phyloP scores from a whole-genome alignment of 2,888 invertebrate species.

The Salpingus planirostris region DNA sequence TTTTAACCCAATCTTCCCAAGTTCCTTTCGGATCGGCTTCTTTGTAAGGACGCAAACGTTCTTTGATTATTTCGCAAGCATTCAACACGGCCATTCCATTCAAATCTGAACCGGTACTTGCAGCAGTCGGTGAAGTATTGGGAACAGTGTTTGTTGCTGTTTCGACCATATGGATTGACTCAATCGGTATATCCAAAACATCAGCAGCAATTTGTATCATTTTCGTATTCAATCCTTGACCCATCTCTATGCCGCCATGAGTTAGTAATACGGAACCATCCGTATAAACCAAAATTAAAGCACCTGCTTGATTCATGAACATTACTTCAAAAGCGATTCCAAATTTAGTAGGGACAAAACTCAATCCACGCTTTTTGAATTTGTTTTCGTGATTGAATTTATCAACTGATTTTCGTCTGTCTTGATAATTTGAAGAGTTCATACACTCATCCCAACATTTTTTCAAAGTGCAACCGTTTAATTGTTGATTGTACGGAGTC shows the following conservation, averaged over 20 bases:
- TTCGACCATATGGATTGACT: constrained; percentile 72
- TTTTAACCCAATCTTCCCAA: constrained; percentile 78
- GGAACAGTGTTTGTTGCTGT: constrained; percentile 86
- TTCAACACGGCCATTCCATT: constrained; percentile 85
- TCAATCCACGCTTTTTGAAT: constrained; percentile 80
- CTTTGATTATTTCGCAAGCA: constrained; percentile 68
- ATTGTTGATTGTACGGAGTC: constrained; percentile 68
- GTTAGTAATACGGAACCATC: constrained; percentile 83
- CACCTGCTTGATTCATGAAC: constrained; percentile 78
- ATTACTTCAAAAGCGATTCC: constrained; percentile 73
- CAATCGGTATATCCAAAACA: constrained; percentile 57
- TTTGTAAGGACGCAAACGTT: constrained; percentile 66
- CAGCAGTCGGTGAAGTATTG: constrained; percentile 84
- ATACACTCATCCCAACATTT: constrained; percentile 76
- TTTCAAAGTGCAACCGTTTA: constrained; percentile 62
- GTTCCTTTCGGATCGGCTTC: constrained; percentile 63
- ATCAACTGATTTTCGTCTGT: constrained; percentile 50
- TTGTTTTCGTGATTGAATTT: constrained; percentile 54
- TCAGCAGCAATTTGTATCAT: constrained; percentile 86
- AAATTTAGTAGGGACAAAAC: constrained; percentile 74
- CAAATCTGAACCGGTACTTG: constrained; percentile 79
- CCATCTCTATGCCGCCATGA: constrained; percentile 96
- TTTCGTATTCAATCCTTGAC: constrained; percentile 93
- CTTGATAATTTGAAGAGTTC: constrained; percentile 53
- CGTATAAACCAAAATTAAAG: constrained; percentile 75